A percentile compares a stretch with the other conserved stretches of the same genome.
These are phyloP conservation scores for Cerceris ruficornis DNA, from an alignment of 2,888 invertebrate species.

Conservation along the genomic window DNA sequence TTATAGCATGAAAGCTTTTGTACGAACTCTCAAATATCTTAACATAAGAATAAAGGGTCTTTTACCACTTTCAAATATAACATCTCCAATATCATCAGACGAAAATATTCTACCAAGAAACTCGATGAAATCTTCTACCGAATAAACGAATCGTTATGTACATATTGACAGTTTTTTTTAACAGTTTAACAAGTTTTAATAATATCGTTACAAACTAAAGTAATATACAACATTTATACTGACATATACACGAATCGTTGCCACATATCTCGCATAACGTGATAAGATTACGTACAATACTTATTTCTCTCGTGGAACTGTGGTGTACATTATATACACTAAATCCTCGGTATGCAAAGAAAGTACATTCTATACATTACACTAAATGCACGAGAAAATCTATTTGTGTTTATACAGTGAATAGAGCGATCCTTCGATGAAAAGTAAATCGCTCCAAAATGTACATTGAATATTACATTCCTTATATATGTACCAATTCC, in stretches of 20 bases:
- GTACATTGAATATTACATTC: slow-evolving; percentile 37
- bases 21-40: too few species aligned
- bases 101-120: slow-evolving; percentile 15
- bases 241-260: slow-evolving; percentile 33
- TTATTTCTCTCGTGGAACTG: slow-evolving; percentile 10
- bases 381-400: slow-evolving; percentile 27
- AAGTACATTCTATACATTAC: slow-evolving; percentile 20
- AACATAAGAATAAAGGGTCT: too few species aligned
- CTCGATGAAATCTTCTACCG: slow-evolving; percentile 24
- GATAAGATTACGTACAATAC: slow-evolving; percentile 12
- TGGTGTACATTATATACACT: slow-evolving; percentile 24
- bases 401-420: slow-evolving; percentile 31
- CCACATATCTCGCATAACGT: slow-evolving; percentile 6
- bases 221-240: slow-evolving; percentile 54
- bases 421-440: slow-evolving; percentile 12
- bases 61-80: too few species aligned
- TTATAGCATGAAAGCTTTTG: too few species aligned
- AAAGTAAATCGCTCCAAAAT: slow-evolving; percentile 32
- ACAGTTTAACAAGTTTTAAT: slow-evolving; percentile 52
- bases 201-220: slow-evolving; percentile 47
- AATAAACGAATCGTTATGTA: slow-evolving; percentile 51
- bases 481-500: slow-evolving; percentile 44
- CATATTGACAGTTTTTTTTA: slow-evolving; percentile 53
- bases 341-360: slow-evolving; percentile 7
- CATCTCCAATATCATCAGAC: background rate